Conservation (phyloP, 1,140 invertebrate species). For the Brachionus koreanus region DNA sequence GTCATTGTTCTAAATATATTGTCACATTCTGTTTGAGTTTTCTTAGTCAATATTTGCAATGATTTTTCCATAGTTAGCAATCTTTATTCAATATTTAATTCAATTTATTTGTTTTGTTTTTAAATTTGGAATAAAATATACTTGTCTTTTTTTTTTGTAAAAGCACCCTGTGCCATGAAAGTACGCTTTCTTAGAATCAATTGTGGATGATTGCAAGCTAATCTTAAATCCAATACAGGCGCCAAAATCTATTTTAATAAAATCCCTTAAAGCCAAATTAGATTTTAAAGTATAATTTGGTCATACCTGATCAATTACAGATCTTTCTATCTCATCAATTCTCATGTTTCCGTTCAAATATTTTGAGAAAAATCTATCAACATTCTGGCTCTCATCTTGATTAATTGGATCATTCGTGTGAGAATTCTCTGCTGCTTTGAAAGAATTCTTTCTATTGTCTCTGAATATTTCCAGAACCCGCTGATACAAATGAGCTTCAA, state of each 20-base stretch:
- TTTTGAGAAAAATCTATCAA: constrained; percentile 49
- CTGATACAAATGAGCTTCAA: constrained; percentile 65
- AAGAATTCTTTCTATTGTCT: constrained; percentile 50
- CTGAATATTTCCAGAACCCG: constrained; percentile 56
- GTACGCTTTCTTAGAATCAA: constrained; percentile 64
- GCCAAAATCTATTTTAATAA: constrained; percentile 58
- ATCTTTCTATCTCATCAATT: constrained; percentile 20
- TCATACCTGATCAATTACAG: neutral
- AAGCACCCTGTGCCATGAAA: constrained; percentile 50
- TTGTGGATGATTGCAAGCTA: constrained; percentile 72
- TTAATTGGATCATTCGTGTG: neutral
- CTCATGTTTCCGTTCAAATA: neutral
- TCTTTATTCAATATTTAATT: constrained; percentile 45
- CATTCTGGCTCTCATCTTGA: constrained; percentile 50
- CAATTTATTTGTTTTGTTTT: no score
- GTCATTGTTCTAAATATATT: constrained; percentile 66
- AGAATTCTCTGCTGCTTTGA: neutral
- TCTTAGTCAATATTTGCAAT: constrained; percentile 65
- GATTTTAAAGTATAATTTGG: neutral
- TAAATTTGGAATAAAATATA: neutral
- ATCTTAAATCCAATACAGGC: constrained; percentile 67
- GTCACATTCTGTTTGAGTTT: constrained; percentile 66
- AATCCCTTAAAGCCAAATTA: constrained; percentile 48
- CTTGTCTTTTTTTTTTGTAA: constrained; percentile 1
- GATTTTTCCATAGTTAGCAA: constrained; percentile 69